phyloP scores from a whole-genome alignment of 2,113 vertebrate genomes.

The Apodemus speciosus region DNA sequence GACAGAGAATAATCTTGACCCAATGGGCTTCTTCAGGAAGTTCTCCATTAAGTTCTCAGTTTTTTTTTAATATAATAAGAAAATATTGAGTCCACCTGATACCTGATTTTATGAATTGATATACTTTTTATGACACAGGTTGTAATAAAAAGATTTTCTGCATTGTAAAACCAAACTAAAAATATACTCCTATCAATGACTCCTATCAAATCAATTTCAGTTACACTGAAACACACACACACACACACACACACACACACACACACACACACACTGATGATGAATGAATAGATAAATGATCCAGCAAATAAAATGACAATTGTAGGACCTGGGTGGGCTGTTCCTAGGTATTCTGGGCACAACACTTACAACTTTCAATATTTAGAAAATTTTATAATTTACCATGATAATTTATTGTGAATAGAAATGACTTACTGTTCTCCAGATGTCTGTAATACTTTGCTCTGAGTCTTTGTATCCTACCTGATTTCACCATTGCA shows the following conservation, averaged over 20 bases:
- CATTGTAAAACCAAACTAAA: conserved; percentile 43
- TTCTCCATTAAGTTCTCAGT: conserved; percentile 61
- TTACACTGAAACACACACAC: conserved; percentile 38
- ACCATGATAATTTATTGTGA: not conserved
- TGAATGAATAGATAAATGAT: not conserved
- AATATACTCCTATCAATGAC: conserved; percentile 29
- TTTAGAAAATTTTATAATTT: conserved; percentile 51
- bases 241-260: not conserved
- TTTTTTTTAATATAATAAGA: conserved; percentile 53
- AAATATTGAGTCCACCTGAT: conserved; percentile 30
- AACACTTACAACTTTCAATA: conserved; percentile 28
- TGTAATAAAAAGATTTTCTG: conserved; percentile 38
- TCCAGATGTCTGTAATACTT: conserved; percentile 5
- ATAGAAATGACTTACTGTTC: conserved; percentile 40
- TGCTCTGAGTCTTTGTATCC: not conserved
- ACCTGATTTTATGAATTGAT: conserved; percentile 36
- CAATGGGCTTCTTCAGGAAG: conserved; percentile 13
- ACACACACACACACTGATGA: not conserved
- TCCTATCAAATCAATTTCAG: too few relatives aligned
- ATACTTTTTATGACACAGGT: conserved; percentile 38
- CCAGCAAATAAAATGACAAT: conserved; percentile 25
- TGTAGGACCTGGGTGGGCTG: conserved; percentile 2
- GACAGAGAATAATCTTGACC: conserved; percentile 41
- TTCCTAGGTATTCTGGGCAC: not conserved
- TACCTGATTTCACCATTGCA: not conserved